These are phyloP conservation scores for Chymomyza caudatula DNA, from an alignment of 2,888 invertebrate genomes.

Conservation along the genomic window DNA sequence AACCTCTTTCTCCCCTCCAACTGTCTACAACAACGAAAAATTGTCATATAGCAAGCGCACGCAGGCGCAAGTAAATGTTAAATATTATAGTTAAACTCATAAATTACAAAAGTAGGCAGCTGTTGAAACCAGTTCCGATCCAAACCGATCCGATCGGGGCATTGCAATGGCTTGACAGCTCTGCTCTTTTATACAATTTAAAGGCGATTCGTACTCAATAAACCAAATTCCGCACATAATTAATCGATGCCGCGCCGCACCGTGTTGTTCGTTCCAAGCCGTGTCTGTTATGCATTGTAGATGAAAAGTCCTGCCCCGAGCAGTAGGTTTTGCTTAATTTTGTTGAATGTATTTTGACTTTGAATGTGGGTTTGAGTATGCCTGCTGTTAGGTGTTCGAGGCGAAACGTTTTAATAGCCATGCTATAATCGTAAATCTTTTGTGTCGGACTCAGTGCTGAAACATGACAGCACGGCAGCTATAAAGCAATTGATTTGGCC, in stretches of 20 bases:
- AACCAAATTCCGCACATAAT: constrained; percentile 76
- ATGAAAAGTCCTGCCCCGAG: neutral
- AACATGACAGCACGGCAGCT: constrained; percentile 61
- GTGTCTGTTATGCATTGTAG: constrained; percentile 6
- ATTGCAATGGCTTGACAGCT: neutral
- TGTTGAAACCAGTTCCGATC: constrained; percentile 53
- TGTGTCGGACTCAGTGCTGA: constrained; percentile 72
- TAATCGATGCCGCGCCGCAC: constrained; percentile 64
- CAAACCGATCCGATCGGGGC: constrained; percentile 2
- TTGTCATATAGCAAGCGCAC: constrained; percentile 74
- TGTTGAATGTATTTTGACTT: constrained; percentile 64
- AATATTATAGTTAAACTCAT: constrained; percentile 74
- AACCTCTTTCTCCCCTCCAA: constrained; percentile 12
- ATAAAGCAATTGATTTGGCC: constrained; percentile 43
- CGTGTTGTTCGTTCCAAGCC: neutral
- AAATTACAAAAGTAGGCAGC: constrained; percentile 55
- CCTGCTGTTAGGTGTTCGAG: constrained; percentile 51
- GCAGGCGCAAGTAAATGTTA: constrained; percentile 73
- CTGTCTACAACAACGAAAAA: constrained; percentile 21
- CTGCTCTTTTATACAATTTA: constrained; percentile 66
- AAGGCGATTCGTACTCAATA: constrained; percentile 73
- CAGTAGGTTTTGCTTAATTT: neutral
- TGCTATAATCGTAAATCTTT: constrained; percentile 76
- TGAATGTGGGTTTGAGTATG: constrained; percentile 54
- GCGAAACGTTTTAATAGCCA: constrained; percentile 76